Evolutionary conservation across 2,113 vertebrate species (phyloP).

Genomic region (Plecturocebus donacophilus): DNA sequence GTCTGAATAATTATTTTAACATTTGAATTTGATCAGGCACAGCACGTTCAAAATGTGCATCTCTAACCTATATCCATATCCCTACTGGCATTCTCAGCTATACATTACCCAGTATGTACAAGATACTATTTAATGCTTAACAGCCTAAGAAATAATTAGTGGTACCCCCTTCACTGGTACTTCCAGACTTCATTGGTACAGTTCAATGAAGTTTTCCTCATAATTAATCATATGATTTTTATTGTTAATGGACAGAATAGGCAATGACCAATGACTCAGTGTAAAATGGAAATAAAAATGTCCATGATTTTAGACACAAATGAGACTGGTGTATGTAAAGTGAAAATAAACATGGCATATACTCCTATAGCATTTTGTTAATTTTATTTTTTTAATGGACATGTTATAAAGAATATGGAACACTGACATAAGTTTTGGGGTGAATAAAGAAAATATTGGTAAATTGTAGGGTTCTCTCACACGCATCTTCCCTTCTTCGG

Average conservation of each 20-base stretch:
- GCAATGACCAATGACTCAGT: neutral
- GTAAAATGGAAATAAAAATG: neutral
- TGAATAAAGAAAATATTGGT: neutral
- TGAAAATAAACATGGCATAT: neutral
- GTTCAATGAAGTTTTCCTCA: neutral
- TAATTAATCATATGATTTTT: neutral
- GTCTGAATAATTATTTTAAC: neutral
- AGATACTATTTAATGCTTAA: neutral
- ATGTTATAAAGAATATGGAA: neutral
- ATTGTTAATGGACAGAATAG: neutral
- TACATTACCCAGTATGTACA: neutral
- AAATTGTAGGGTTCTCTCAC: neutral
- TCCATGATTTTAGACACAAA: neutral
- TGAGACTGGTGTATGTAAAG: neutral
- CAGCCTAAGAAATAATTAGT: neutral
- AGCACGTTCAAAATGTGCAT: neutral
- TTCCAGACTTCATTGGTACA: no score
- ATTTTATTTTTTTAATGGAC: neutral
- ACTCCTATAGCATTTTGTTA: neutral
- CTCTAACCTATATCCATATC: neutral
- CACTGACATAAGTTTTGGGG: neutral
- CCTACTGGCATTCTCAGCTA: neutral
- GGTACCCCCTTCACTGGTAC: no score
- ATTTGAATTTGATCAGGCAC: no score
- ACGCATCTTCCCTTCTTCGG: neutral